These are phyloP conservation scores for Clepsis dumicolana DNA, from an alignment of 2,888 invertebrate genomes.

Conservation along the genomic window DNA sequence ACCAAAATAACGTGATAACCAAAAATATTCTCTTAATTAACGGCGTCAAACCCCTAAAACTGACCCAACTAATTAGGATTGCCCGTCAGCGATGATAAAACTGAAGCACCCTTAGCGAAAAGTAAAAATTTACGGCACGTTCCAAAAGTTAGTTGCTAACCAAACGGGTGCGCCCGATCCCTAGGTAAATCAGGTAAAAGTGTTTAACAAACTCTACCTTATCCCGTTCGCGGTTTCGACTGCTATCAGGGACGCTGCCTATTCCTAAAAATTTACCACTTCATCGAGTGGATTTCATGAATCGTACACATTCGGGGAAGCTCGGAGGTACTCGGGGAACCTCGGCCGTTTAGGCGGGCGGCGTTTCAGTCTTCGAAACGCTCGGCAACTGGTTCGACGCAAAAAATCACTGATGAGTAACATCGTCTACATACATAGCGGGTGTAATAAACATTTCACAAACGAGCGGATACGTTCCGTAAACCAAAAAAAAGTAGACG, in stretches of 20 bases:
- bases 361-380: slow-evolving; percentile 71
- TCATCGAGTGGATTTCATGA: slow-evolving; percentile 81
- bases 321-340: slow-evolving; percentile 56
- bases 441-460: slow-evolving; percentile 55
- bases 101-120: neutral
- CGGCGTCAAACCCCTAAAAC: neutral
- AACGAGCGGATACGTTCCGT: slow-evolving; percentile 45
- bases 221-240: slow-evolving; percentile 65
- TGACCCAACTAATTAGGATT: slow-evolving; percentile 1
- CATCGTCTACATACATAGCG: slow-evolving; percentile 67
- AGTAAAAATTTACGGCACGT: slow-evolving; percentile 7
- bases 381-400: slow-evolving; percentile 59
- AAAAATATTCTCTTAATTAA: neutral
- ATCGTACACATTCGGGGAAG: slow-evolving; percentile 61
- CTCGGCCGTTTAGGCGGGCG: slow-evolving; percentile 73
- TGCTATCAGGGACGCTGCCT: slow-evolving; percentile 62
- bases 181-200: slow-evolving; percentile 70
- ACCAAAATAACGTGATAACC: neutral
- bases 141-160: slow-evolving; percentile 16
- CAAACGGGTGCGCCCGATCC: slow-evolving; percentile 32
- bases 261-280: slow-evolving; percentile 84
- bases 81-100: slow-evolving; percentile 1
- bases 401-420: slow-evolving; percentile 54
- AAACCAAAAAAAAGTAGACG: slow-evolving; percentile 32
- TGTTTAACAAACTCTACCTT: slow-evolving; percentile 78